Conservation (phyloP, 2,797 vertebrate species). For the Brachymystax lenok region DNA sequence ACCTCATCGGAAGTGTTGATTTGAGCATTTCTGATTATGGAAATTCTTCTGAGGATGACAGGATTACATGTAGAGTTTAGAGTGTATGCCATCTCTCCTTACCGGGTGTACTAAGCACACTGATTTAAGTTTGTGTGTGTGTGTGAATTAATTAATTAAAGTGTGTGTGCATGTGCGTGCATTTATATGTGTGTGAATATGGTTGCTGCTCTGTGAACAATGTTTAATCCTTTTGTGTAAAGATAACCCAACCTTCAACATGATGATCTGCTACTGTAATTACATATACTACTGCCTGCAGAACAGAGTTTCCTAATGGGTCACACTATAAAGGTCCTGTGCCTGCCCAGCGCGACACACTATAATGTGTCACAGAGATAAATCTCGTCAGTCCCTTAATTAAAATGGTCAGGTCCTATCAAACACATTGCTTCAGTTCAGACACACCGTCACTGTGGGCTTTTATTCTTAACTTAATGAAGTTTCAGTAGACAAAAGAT, state of each 20-base stretch:
- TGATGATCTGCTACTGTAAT: conserved; percentile 1
- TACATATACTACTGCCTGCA: neutral
- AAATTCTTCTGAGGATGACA: neutral
- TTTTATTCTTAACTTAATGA: conserved; percentile 2
- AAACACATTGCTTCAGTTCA: conserved; percentile 1
- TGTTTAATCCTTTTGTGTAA: neutral
- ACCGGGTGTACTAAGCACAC: neutral
- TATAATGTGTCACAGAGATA: neutral
- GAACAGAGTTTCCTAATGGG: neutral
- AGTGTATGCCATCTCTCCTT: neutral
- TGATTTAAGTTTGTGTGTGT: neutral
- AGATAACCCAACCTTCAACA: neutral
- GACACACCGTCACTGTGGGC: neutral
- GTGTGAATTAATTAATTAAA: neutral
- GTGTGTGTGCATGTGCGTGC: neutral
- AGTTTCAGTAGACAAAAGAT: neutral
- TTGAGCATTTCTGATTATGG: neutral
- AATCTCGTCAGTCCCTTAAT: neutral
- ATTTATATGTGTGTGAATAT: neutral
- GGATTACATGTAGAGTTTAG: neutral
- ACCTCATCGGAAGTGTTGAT: neutral
- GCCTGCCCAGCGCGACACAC: neutral
- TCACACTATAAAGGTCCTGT: neutral
- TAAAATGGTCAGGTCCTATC: neutral
- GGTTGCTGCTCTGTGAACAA: neutral